Base-by-base conservation (phyloP, 2,113 vertebrate genomes). In the Malurus elegans region DNA sequence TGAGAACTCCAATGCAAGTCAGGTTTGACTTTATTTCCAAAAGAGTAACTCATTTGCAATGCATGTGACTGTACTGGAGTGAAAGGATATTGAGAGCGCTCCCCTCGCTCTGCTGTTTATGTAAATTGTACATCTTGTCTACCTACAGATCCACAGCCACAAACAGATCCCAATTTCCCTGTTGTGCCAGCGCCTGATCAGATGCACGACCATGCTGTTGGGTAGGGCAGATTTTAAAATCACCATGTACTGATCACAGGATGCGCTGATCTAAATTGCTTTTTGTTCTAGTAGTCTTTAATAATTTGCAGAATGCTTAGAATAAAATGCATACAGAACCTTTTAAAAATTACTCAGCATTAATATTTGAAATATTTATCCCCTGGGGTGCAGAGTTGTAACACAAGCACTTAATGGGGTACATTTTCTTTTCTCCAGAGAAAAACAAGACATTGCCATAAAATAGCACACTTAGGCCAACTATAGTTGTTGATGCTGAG, bases 361-460 rank as follows among this genome's bases (percentile, higher is more conserved):
- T 93, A 96, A 93, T 95, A 97, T 88, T 92, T 94, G 72, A 96
- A 94, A 67, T 92, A 93, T 90, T 92, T 96, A 92, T 81, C 54
- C 92, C 75, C 88, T 50, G 78, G 82, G 85, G 92, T 78, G 60
- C 60, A 67, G 64, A n/a, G 51, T 67, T 34, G 94, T 83, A 94
- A 96, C 79, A 40, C 0, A n/a, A 97, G 87, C 87, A 66, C 92
- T 95, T 96, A 93, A 97, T 93, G 94, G 95, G 93, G 92, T 92
- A 86, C 92, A 88, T 90, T 96, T 92, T 28, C 94, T 92, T 80
- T 89, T 74, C 93, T 93, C 90, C 40, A 64, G 87, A 94, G 90
- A 45, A 75, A 95, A 92, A 42, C 85, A 95, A 94, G 92, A 75
- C 60, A 45, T 56, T 70, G 90, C 81, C 92, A 96, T 91, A 93